Evolutionary conservation across 2,888 invertebrate genomes (phyloP).

Genomic region (Stomorhina lunata): DNA sequence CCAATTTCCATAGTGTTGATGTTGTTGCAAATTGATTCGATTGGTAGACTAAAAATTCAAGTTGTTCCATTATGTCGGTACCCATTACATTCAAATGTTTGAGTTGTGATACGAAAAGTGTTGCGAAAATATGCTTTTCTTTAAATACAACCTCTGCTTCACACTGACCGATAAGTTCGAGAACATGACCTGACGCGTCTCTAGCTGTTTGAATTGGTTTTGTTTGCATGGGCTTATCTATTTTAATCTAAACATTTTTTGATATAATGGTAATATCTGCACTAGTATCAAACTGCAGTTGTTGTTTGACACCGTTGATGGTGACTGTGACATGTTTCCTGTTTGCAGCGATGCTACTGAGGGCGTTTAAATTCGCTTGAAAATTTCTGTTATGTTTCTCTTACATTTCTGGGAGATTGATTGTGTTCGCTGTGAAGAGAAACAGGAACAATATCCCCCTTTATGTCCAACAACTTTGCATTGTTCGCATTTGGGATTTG

Average conservation of each 20-base stretch:
- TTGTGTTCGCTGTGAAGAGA: neutral
- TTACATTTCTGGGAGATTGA: neutral
- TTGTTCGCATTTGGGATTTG: conserved; percentile 42
- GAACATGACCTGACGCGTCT: conserved; percentile 26
- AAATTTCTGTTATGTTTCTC: neutral
- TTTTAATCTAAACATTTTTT: conserved; percentile 29
- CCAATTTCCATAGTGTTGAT: no score
- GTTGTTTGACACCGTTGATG: conserved; percentile 16
- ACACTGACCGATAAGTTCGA: conserved; percentile 17
- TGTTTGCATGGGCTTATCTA: conserved; percentile 25
- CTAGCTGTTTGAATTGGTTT: neutral
- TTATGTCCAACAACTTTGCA: conserved; percentile 45
- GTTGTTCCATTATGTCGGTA: no score
- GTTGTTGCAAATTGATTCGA: no score
- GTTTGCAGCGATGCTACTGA: conserved; percentile 7
- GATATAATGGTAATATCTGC: conserved; percentile 49
- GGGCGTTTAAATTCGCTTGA: neutral
- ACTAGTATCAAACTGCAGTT: conserved; percentile 40
- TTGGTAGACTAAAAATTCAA: no score
- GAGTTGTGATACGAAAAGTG: neutral
- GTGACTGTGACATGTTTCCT: conserved; percentile 1
- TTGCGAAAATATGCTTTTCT: conserved; percentile 1
- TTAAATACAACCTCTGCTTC: neutral
- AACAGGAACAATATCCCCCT: conserved; percentile 50
- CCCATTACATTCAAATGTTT: neutral